These are phyloP conservation scores for Vidua macroura DNA, from an alignment of 2,113 vertebrate species.

Conservation along the genomic window DNA sequence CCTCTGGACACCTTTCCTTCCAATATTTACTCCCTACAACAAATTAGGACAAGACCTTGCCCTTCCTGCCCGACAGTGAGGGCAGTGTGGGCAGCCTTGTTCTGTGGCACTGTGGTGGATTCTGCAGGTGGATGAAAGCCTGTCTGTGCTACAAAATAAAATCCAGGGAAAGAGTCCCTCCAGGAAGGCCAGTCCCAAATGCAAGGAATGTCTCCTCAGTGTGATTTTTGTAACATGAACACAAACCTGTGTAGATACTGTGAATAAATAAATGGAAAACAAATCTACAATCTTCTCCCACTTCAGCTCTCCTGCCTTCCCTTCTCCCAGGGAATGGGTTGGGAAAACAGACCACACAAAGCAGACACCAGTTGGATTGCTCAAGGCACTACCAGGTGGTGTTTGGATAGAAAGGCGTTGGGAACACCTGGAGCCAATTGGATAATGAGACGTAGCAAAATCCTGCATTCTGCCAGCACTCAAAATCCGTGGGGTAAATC, in stretches of 20 bases:
- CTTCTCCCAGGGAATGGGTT: neutral
- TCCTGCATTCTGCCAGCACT: neutral
- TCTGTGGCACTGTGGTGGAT: neutral
- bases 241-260: neutral
- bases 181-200: neutral
- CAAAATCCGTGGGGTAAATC: neutral
- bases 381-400: constrained; percentile 34
- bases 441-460: neutral
- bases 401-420: neutral
- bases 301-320: neutral
- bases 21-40: neutral
- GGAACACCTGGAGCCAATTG: neutral
- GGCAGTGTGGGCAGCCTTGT: neutral
- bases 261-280: neutral
- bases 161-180: neutral
- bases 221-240: neutral
- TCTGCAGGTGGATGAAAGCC: neutral
- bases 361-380: constrained; percentile 2
- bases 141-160: neutral
- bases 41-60: neutral
- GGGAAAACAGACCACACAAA: neutral
- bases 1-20: neutral
- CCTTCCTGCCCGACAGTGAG: neutral
- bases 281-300: neutral
- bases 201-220: rapidly evolving